Conservation (phyloP, 1,140 invertebrate genomes). For the Tigriopus japonicus region DNA sequence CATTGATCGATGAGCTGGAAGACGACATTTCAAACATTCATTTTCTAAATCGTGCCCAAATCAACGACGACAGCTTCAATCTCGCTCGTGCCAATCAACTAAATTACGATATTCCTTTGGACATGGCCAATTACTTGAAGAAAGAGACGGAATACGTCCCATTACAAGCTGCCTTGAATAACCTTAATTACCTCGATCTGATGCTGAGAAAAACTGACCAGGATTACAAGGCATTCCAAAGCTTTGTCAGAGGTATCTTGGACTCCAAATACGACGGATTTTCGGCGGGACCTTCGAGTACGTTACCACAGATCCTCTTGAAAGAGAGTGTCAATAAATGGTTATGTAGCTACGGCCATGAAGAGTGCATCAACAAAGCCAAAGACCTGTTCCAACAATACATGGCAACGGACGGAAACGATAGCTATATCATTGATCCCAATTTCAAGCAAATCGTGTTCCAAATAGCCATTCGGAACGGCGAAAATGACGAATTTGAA, state of each 20-base stretch:
- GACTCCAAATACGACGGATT: too few relatives aligned
- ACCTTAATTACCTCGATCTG: constrained; percentile 29
- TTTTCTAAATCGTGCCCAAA: constrained; percentile 22
- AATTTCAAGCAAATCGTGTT: background rate
- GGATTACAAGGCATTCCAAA: too few relatives aligned
- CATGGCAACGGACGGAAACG: too few relatives aligned
- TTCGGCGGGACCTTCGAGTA: too few relatives aligned
- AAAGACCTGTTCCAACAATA: too few relatives aligned
- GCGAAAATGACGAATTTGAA: background rate
- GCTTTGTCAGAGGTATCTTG: too few relatives aligned
- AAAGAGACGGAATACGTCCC: constrained; percentile 13
- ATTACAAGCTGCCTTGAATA: constrained; percentile 13
- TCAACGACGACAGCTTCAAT: constrained; percentile 24
- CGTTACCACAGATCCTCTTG: too few relatives aligned
- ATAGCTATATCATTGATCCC: too few relatives aligned
- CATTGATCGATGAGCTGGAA: constrained; percentile 34
- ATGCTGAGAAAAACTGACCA: background rate
- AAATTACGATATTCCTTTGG: constrained; percentile 3
- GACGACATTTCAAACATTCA: constrained; percentile 15
- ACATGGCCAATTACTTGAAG: background rate
- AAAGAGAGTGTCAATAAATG: too few relatives aligned
- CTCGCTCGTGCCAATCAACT: constrained; percentile 21
- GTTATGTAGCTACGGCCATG: too few relatives aligned
- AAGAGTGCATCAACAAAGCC: too few relatives aligned
- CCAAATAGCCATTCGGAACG: background rate